Percentiles rank a stretch among this genome's conserved stretches.
Conservation (phyloP, 2,797 vertebrate species). For the Phrynocephalus guinanensis region DNA sequence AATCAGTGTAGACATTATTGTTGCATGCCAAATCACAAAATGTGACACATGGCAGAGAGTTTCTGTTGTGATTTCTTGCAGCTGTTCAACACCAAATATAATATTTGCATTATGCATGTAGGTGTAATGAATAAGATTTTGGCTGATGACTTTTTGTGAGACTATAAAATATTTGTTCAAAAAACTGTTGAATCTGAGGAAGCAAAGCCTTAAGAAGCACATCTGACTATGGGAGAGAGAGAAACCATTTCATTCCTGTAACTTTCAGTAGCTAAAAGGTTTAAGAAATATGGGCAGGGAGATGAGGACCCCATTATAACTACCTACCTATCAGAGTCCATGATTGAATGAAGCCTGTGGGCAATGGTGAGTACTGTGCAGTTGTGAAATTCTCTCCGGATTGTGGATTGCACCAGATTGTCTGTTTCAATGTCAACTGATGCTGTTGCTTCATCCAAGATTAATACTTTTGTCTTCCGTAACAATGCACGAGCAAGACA, state of each 20-base stretch:
- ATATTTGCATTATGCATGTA: no score
- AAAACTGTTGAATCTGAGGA: background rate
- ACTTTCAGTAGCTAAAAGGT: background rate
- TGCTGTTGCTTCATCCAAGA: slow-evolving; percentile 76
- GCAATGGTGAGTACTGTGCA: slow-evolving; percentile 75
- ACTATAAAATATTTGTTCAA: no score
- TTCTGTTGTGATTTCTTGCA: no score
- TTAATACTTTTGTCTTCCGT: slow-evolving; percentile 74
- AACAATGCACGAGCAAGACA: slow-evolving; percentile 77
- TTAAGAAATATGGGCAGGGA: background rate
- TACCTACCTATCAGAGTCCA: slow-evolving; percentile 73
- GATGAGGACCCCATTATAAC: background rate
- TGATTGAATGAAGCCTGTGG: slow-evolving; percentile 69
- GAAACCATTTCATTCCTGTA: background rate
- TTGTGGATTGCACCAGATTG: slow-evolving; percentile 70
- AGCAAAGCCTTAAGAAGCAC: no score
- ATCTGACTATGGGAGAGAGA: background rate
- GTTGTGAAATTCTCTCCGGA: slow-evolving; percentile 70
- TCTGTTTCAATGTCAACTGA: slow-evolving; percentile 74
- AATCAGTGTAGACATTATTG: no score
- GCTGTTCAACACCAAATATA: no score
- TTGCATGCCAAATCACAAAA: background rate
- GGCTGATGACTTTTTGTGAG: no score
- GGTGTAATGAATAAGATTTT: no score
- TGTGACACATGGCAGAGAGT: no score